phyloP scores from a whole-genome alignment of 2,888 invertebrate species.

The Sepiola atlantica region DNA sequence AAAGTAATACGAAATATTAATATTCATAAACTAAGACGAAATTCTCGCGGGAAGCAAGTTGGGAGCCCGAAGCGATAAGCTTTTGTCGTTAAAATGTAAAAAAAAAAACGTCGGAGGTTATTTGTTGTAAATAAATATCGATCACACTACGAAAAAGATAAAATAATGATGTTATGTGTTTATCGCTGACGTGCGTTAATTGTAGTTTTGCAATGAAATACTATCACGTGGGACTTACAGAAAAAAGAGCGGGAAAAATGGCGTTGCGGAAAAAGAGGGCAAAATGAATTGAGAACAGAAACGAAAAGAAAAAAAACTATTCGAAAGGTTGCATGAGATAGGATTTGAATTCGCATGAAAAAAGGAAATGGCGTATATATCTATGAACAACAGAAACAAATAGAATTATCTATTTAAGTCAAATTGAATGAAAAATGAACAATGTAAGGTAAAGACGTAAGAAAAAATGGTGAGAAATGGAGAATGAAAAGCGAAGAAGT shows the following conservation, averaged over 20 bases:
- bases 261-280: not conserved
- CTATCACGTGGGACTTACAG: not conserved
- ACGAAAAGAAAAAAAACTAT: not conserved
- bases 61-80: not conserved
- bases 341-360: not conserved
- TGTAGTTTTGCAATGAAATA: not conserved
- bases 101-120: not conserved
- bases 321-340: not conserved
- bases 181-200: not conserved
- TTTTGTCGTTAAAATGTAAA: not conserved
- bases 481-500: no score
- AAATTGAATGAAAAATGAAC: no score
- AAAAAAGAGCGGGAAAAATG: not conserved
- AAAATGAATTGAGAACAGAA: not conserved
- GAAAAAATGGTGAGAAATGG: no score
- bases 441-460: no score
- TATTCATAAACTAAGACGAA: not conserved
- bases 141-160: not conserved
- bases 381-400: not conserved
- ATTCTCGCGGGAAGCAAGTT: not conserved
- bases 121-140: not conserved
- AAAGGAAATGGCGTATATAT: not conserved
- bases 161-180: not conserved
- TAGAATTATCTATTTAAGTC: not conserved
- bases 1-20: not conserved